Base-by-base conservation (phyloP, 2,113 vertebrate genomes). In the Raja brachyura region DNA sequence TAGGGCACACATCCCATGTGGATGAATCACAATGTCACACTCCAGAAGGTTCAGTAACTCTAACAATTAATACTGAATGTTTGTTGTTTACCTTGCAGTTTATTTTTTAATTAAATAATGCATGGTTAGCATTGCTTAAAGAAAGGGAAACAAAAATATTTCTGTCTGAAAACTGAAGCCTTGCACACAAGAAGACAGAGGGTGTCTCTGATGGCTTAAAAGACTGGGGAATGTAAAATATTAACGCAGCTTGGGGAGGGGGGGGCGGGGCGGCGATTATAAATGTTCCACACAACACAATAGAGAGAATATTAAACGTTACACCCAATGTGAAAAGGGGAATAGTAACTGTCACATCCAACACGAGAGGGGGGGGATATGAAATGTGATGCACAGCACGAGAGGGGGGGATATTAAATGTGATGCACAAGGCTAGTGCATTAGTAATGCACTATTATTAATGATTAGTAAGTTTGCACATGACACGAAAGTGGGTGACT, bases 41-140 rank as follows among this genome's bases (percentile, higher is more conserved):
- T 92, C 90, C 90, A 92, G 90, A 92, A 92, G 90, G 90, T 92
- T 92, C 90, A 92, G 90, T 92, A 92, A 92, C 90, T 92, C 90
- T 92, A 92, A 92, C 70, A 92, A 92, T 92, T 92, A 92, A 92
- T 92, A 92, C 90, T 92, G 90, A 92, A 92, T 92, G 90, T 92
- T 92, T 92, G 90, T 70, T 92, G 90, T 92, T 92, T 92, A 92
- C 70, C 90, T 92, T 92, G 90, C 90, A 73, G 66, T 92, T 92
- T 92, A 68, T 73, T 92, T 88, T 48, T 66, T 5, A 63, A 90
- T 73, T 92, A 92, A 92, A 92, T 92, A 92, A 92, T 92, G 90
- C 90, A 92, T 92, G 90, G 68, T 92, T 73, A 92, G 68, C 90
- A 54, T 73, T 74, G 90, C 90, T 92, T 73, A 92, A 92, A 92